Evolutionary conservation across 2,113 vertebrate species (phyloP), one percentile per base, ranked within the genome.

Genomic region (Arizona elegans): DNA sequence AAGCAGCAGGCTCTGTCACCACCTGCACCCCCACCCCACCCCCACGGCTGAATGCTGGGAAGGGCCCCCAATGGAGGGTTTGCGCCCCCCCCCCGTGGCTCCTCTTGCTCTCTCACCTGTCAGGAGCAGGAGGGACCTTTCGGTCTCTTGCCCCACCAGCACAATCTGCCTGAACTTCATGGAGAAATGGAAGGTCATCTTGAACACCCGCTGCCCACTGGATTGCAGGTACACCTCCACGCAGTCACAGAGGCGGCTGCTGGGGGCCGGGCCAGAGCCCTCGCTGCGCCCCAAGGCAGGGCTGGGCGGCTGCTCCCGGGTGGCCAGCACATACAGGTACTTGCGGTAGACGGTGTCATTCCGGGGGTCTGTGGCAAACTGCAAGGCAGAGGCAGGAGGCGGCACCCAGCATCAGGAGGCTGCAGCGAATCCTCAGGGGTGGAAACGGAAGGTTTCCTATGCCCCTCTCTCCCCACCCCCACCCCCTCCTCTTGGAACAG

Each of bases 111-210:
- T 21, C 94, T 52, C 29, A 98, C 97, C 97, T 93, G 97, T 97
- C 70, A 98, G 96, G 21, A 98, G 96, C 91, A 97, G 90, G 5
- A 98, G 95, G 5, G 96, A 91, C 65, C 97, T 91, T 29, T 97
- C 96, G 0, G 94, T 94, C 96, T 97, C 97, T 50, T 96, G 95
- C 15, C 97, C 97, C 9, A 96, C 96, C 11, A 98, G 94, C 47
- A 94, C 95, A 9, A 98, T 96, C 95, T 97, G 96, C 88, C 95
- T 97, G 96, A 98, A 97, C 58, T 62, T 96, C 96, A 98, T 97
- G 88, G 97, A 97, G 92, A 95, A 94, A 88, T 98, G 97, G 92
- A 98, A 98, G 38, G 96, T 97, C 97, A 98, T 97, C 94, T 96
- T 96, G 95, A 97, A 97, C 50, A 98, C 96, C 3, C 96, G 95